Evolutionary conservation across 1,140 invertebrate genomes (phyloP), one percentile per base, ranked within the genome.

Genomic region (Drosophila sturtevanti): DNA sequence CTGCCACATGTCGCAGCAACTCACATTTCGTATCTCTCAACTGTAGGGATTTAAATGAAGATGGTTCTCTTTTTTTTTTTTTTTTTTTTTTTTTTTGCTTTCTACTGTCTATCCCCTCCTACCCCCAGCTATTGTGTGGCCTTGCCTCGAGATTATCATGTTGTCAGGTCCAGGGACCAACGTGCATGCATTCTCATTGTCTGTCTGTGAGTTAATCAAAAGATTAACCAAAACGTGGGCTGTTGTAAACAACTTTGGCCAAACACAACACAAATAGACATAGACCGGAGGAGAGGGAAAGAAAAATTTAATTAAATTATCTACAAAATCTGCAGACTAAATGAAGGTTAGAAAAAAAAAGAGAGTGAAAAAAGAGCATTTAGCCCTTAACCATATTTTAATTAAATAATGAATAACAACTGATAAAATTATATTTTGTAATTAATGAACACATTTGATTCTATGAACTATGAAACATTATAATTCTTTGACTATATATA

Each of bases 261-360:
- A 75, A 75, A 35, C 18, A 48, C 41, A 48, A 48, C 37, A n/a
- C 37, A 38, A 38, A 38, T 38, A 38, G 37, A 14, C 37, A 38
- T 3, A n/a, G 37, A 38, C 37, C 37, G n/a, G 3, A 3, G 16
- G 9, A 10, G 16, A 10, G 16, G 10, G 18, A 18, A 48, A 12
- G 34, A 35, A 76, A 51, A 81, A 75, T 81, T 85, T 86, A 85
- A 85, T 86, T 84, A 85, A 84, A 84, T 80, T 65, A 69, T 67
- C 27, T 48, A 51, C 38, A 56, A 63, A 66, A 63, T 76, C 72
- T 66, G 63, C 61, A 59, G 52, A 48, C 48, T 24, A 56, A 59
- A 38, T 18, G 14, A 14, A 48, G 1, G 4, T 7, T 0, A 10
- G n/a, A 55, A 12, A 9, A 16, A 54, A 31, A 55, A 31, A 31